phyloP scores from a whole-genome alignment of 2,888 invertebrate genomes.

The Sialis lutaria region DNA sequence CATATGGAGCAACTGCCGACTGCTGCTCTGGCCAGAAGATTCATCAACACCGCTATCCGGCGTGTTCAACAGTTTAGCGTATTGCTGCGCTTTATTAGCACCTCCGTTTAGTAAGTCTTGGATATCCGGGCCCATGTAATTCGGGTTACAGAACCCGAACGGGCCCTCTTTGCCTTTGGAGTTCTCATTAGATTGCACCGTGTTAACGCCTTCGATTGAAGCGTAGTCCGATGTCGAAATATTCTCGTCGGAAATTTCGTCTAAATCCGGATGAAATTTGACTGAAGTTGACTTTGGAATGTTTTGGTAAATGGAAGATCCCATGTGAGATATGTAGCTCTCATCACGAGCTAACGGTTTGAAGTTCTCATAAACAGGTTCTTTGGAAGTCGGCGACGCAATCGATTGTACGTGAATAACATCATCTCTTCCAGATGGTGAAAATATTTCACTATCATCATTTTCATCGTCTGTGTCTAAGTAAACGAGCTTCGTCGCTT shows the following conservation, averaged over 20 bases:
- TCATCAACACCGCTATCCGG: slow-evolving; percentile 45
- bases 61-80: slow-evolving; percentile 33
- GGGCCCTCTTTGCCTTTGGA: slow-evolving; percentile 24
- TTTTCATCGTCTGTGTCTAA: slow-evolving; percentile 50
- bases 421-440: slow-evolving; percentile 16
- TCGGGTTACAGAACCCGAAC: slow-evolving; percentile 58
- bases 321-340: slow-evolving; percentile 35
- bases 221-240: slow-evolving; percentile 59
- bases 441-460: slow-evolving; percentile 22
- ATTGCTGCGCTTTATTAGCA: slow-evolving; percentile 10
- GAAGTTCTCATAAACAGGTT: slow-evolving; percentile 27
- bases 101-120: slow-evolving; percentile 16
- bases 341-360: slow-evolving; percentile 32
- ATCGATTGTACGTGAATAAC: slow-evolving; percentile 11
- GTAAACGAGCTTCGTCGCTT: slow-evolving; percentile 49
- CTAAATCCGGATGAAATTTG: slow-evolving; percentile 34
- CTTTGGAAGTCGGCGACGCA: slow-evolving; percentile 1
- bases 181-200: slow-evolving; percentile 30
- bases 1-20: slow-evolving; percentile 13
- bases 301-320: slow-evolving; percentile 27
- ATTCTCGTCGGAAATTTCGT: slow-evolving; percentile 34
- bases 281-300: slow-evolving; percentile 39
- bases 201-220: slow-evolving; percentile 49
- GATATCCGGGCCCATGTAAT: slow-evolving; percentile 52
- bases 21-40: slow-evolving; percentile 21